These are phyloP conservation scores for Myripristis murdjan DNA, from an alignment of 2,797 vertebrate genomes.

Conservation along the genomic window DNA sequence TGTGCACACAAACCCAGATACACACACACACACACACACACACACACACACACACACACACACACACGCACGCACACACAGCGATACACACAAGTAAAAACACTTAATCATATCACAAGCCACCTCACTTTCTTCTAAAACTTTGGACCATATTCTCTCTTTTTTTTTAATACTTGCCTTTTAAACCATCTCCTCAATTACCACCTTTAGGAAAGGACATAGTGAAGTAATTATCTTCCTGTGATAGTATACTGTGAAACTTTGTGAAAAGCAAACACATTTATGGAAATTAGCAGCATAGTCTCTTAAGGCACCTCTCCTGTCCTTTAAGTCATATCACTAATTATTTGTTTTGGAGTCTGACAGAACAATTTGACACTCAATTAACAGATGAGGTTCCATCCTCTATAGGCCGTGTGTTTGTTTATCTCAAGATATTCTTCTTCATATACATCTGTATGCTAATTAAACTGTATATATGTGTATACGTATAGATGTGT, in stretches of 20 bases:
- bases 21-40: conserved; percentile 41
- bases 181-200: conserved; percentile 38
- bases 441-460: conserved; percentile 55
- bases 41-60: not conserved
- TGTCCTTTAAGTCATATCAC: conserved; percentile 64
- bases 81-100: conserved; percentile 30
- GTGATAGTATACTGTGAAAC: conserved; percentile 38
- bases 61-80: no score
- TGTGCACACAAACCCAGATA: conserved; percentile 33
- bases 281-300: conserved; percentile 38
- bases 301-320: conserved; percentile 52
- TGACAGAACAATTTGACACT: conserved; percentile 63
- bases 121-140: conserved; percentile 41
- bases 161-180: conserved; percentile 4
- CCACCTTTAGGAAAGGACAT: conserved; percentile 32
- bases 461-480: conserved; percentile 51
- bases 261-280: conserved; percentile 47
- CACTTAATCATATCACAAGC: conserved; percentile 46
- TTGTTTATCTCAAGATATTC: conserved; percentile 62
- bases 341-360: conserved; percentile 71
- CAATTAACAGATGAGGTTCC: conserved; percentile 68
- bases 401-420: conserved; percentile 48
- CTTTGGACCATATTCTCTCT: conserved; percentile 39
- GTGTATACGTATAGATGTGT: conserved; percentile 3
- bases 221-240: conserved; percentile 53